These are phyloP conservation scores for Amblyornis subalaris DNA, from an alignment of 2,113 vertebrate genomes.

Conservation along the genomic window DNA sequence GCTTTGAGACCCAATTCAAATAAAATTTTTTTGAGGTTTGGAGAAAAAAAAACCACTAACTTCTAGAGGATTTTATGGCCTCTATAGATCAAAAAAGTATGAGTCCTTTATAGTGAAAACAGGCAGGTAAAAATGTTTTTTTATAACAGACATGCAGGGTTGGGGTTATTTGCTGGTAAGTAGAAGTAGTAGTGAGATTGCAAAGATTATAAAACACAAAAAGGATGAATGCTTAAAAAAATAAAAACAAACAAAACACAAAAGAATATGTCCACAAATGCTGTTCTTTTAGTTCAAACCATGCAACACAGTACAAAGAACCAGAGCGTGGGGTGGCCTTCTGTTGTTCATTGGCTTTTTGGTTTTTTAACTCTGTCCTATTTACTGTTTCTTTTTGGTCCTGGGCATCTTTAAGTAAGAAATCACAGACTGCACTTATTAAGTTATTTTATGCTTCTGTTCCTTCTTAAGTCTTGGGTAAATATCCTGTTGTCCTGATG, in stretches of 20 bases:
- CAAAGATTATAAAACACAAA: not conserved
- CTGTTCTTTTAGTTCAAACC: not conserved
- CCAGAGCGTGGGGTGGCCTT: accelerated
- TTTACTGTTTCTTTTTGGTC: not conserved
- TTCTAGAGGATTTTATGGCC: not conserved
- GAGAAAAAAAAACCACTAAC: not conserved
- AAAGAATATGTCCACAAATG: accelerated
- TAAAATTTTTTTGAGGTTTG: not conserved
- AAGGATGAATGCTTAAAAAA: not conserved
- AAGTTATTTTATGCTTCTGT: not conserved
- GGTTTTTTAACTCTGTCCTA: not conserved
- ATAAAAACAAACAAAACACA: not conserved
- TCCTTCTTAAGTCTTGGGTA: not conserved
- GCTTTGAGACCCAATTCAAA: not conserved
- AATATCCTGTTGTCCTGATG: not conserved
- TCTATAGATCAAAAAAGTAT: not conserved
- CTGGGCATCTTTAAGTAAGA: not conserved
- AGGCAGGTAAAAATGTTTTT: not conserved
- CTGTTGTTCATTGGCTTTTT: not conserved
- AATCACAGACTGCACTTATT: not conserved
- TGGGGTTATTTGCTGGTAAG: not conserved
- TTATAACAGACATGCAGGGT: not conserved
- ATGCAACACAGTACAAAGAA: not conserved
- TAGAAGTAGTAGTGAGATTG: not conserved
- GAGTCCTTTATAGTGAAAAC: not conserved